These are phyloP conservation scores for Ovis canadensis DNA, from an alignment of 2,113 vertebrate species.

Conservation along the genomic window DNA sequence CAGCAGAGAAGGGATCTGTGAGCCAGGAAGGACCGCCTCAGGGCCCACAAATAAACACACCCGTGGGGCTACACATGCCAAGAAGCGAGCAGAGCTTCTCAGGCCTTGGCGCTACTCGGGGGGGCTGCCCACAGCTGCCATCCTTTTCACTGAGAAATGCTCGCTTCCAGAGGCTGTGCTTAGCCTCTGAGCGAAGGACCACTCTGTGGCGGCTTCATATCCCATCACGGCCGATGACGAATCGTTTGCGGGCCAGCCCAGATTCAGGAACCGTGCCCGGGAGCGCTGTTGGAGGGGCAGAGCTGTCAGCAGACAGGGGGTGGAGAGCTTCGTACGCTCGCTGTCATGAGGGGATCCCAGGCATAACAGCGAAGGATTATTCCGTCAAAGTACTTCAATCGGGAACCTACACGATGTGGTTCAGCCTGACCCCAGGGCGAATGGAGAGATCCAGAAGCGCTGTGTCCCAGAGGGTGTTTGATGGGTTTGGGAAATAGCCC, in stretches of 20 bases:
- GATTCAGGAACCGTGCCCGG: background rate
- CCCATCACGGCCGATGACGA: accelerated
- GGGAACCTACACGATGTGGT: background rate
- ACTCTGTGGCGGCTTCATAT: accelerated
- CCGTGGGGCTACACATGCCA: accelerated
- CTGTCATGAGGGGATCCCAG: background rate
- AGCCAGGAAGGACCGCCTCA: no score
- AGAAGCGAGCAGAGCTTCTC: accelerated
- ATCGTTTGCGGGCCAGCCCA: background rate
- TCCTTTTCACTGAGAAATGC: background rate
- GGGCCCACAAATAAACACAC: background rate
- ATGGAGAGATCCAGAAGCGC: accelerated
- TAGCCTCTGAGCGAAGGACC: accelerated
- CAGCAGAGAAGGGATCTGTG: accelerated
- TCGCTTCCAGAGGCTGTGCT: background rate
- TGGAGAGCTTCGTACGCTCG: accelerated
- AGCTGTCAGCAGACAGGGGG: accelerated
- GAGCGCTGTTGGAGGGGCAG: background rate
- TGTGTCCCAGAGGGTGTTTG: background rate
- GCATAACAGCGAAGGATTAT: background rate
- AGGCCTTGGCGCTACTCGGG: accelerated
- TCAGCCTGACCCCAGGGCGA: no score
- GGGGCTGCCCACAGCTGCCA: background rate
- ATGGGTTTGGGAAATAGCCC: background rate
- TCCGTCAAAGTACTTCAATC: background rate